Conservation (phyloP, 2,797 vertebrate genomes). For the Pseudopleuronectes americanus region DNA sequence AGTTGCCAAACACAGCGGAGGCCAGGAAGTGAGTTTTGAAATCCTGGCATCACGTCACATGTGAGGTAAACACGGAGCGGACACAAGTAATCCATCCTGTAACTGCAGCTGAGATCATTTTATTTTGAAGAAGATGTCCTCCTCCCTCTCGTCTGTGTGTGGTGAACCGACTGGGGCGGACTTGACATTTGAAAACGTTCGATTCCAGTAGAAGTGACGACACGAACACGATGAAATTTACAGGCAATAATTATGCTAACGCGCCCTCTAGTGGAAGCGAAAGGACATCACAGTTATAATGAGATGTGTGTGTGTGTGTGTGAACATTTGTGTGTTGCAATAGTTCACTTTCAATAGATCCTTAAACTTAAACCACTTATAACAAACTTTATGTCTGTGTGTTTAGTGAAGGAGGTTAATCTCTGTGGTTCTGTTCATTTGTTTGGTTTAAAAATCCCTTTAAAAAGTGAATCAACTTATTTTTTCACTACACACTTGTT, state of each 20-base stretch:
- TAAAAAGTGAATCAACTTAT: too few species aligned
- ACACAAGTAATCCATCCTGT: too few species aligned
- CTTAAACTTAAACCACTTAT: too few species aligned
- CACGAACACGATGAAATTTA: too few species aligned
- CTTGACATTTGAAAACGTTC: background rate
- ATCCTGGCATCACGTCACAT: background rate
- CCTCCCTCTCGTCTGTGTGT: background rate
- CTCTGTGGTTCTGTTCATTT: too few species aligned
- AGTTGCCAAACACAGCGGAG: background rate
- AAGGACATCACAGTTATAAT: background rate
- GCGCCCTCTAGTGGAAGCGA: constrained; percentile 43
- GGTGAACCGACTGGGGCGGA: background rate
- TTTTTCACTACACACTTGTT: too few species aligned
- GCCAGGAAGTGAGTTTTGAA: constrained; percentile 27
- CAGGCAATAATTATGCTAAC: background rate
- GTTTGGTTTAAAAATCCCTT: too few species aligned
- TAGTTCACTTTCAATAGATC: background rate
- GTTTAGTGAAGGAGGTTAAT: too few species aligned
- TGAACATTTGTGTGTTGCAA: background rate
- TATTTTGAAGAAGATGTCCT: constrained; percentile 4
- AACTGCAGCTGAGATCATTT: background rate
- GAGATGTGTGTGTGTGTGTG: too few species aligned
- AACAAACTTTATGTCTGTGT: too few species aligned
- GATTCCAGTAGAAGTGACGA: too few species aligned
- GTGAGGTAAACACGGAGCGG: background rate